Base-by-base conservation (phyloP, 1,140 invertebrate species). In the Polyergus mexicanus region DNA sequence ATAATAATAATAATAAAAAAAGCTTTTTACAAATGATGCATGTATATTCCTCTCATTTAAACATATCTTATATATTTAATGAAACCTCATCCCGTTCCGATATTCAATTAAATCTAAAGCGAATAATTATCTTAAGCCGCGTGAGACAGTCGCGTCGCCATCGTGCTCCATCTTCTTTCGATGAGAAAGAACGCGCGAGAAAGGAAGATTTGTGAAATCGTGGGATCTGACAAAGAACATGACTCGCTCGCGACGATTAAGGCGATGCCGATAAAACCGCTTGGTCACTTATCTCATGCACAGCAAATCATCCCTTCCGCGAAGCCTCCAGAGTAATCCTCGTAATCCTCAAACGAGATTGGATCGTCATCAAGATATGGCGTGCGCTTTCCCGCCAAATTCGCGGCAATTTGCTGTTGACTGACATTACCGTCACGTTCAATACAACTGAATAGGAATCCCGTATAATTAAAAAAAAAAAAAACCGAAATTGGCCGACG, bases 281-380 rank as follows among this genome's bases (percentile, higher is more conserved):
- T 86, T 22, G 84, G 76, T 86, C 76, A 81, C 65, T 86, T 83
- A 86, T 85, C 84, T 77, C 63, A 25, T 66, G 68, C 85, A 62
- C 66, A 38, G 69, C 78, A 72, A 86, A 86, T 83, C 77, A 74
- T 86, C 60, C 60, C 56, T 51, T 85, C 54, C 68, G 47, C 62
- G 3, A 22, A 25, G 38, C 28, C 51, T 51, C 58, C 25, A 25
- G 41, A 51, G 44, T 87, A 87, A 85, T 76, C 71, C 86, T 51
- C 63, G 56, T 87, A 84, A 87, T 84, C 72, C 86, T 69, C 65
- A 1, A 51, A 65, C 25, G 66, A 83, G 56, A 81, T 83, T 62
- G 65, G 54, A 86, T 84, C 80, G 80, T 71, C 28, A 60, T 51
- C 84, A 22, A 86, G 85, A 86, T 84, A 87, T 65, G 32, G 35